Percentiles rank a stretch among this genome's conserved stretches.
These are phyloP conservation scores for Paramormyrops kingsleyae DNA, from an alignment of 2,113 vertebrate genomes.

Conservation along the genomic window DNA sequence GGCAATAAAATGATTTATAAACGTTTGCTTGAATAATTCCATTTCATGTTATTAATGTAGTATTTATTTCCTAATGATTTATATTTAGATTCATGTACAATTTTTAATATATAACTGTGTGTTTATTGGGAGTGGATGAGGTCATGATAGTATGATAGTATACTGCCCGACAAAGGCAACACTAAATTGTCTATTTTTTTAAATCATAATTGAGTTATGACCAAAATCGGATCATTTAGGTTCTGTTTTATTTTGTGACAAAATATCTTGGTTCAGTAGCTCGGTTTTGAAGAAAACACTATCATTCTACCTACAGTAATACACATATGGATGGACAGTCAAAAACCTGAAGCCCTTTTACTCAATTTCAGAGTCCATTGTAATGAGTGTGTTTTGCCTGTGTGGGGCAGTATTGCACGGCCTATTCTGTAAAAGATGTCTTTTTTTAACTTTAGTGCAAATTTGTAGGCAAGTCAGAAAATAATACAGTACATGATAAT, in stretches of 20 bases:
- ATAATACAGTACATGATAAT: too few relatives aligned
- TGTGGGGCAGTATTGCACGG: not conserved
- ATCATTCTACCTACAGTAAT: too few relatives aligned
- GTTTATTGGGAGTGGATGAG: not conserved
- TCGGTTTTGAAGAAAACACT: too few relatives aligned
- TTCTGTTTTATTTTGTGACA: too few relatives aligned
- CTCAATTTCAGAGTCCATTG: not conserved
- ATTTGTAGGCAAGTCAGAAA: too few relatives aligned
- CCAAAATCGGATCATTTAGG: not conserved
- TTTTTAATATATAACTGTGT: not conserved
- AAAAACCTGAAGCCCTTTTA: not conserved
- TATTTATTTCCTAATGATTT: not conserved
- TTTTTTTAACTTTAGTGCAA: too few relatives aligned
- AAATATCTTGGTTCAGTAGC: too few relatives aligned
- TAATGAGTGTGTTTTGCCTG: not conserved
- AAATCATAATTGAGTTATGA: not conserved
- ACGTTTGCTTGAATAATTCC: not conserved
- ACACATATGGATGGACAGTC: too few relatives aligned
- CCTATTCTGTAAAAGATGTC: too few relatives aligned
- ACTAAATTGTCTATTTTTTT: not conserved
- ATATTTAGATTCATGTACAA: not conserved
- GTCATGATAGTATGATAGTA: not conserved
- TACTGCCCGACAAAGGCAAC: not conserved
- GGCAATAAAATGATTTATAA: not conserved
- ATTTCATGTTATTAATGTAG: not conserved